Conservation (phyloP, 1,140 invertebrate species). For the Drusus annulatus region DNA sequence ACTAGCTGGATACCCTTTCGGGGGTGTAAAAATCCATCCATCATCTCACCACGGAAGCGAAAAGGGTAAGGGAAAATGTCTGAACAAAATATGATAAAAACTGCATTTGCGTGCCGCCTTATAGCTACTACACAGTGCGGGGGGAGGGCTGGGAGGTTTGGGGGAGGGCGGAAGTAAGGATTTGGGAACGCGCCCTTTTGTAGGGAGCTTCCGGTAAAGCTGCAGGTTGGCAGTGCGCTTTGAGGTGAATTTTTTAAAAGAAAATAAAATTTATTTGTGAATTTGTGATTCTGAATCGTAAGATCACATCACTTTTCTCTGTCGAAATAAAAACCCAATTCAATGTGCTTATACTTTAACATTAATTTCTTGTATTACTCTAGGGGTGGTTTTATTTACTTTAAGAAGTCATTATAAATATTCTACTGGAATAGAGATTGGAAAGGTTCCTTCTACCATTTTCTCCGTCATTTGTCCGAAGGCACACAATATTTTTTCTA, state of each 20-base stretch:
- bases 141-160: slow-evolving; percentile 16
- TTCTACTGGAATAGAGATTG: too few species aligned
- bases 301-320: too few species aligned
- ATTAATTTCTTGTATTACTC: too few species aligned
- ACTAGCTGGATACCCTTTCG: slow-evolving; percentile 21
- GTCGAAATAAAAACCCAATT: too few species aligned
- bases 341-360: too few species aligned
- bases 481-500: too few species aligned
- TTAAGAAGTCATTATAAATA: too few species aligned
- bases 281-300: too few species aligned
- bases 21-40: slow-evolving; percentile 57
- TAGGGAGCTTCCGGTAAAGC: slow-evolving; percentile 51
- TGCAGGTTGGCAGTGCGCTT: slow-evolving; percentile 38
- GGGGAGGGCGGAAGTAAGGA: slow-evolving; percentile 39
- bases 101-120: slow-evolving; percentile 52
- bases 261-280: too few species aligned
- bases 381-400: too few species aligned
- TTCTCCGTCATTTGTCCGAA: too few species aligned
- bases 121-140: neutral
- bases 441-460: too few species aligned
- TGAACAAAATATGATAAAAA: slow-evolving; percentile 60
- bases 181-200: slow-evolving; percentile 43
- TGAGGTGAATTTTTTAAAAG: neutral
- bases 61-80: slow-evolving; percentile 56
- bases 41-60: slow-evolving; percentile 55